Evolutionary conservation across 2,797 vertebrate species (phyloP).

Genomic region (Clamator glandarius): DNA sequence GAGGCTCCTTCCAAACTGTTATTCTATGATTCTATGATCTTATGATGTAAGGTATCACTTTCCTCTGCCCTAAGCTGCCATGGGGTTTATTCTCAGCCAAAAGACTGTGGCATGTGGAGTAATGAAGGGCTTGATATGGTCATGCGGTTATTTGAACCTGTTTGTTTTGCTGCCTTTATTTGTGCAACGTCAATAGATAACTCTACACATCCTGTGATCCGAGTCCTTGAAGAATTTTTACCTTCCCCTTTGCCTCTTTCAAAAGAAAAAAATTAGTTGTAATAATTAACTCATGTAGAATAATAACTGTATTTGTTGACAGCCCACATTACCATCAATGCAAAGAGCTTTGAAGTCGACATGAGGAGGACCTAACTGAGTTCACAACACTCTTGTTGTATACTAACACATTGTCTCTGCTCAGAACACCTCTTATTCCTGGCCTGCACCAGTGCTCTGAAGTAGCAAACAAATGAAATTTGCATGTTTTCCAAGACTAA

Average conservation of each 20-base stretch:
- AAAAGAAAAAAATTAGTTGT: not conserved
- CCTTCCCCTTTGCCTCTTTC: not conserved
- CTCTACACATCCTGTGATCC: not conserved
- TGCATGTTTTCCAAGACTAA: not conserved
- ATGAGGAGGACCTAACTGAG: not conserved
- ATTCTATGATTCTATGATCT: not conserved
- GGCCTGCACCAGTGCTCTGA: not conserved
- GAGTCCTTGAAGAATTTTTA: not conserved
- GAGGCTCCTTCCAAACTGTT: no score
- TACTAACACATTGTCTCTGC: not conserved
- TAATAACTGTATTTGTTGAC: not conserved
- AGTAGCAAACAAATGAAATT: not conserved
- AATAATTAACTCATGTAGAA: not conserved
- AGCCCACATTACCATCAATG: not conserved
- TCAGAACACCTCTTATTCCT: not conserved
- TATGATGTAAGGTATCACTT: not conserved
- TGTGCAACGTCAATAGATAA: not conserved
- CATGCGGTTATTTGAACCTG: not conserved
- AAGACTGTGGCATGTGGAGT: not conserved
- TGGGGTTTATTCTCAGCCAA: not conserved
- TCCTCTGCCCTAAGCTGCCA: not conserved
- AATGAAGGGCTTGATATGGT: not conserved
- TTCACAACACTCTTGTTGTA: not conserved
- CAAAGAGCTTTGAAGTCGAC: not conserved
- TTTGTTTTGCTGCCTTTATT: not conserved